Base-by-base conservation (phyloP, 2,113 vertebrate genomes). In the Pedionomus torquatus region DNA sequence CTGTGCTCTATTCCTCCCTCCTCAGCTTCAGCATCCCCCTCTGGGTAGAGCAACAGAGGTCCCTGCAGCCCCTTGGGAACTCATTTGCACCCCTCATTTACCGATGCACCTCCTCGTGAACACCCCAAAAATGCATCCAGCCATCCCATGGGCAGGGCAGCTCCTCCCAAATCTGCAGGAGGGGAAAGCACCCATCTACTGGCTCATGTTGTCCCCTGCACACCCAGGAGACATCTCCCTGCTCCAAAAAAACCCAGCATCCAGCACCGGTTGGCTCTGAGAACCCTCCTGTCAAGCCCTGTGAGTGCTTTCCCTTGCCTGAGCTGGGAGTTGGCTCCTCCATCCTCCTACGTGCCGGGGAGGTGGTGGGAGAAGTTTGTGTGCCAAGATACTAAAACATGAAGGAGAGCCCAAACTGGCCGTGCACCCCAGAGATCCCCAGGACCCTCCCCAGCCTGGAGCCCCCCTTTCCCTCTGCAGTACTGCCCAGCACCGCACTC, bases 161-260 rank as follows among this genome's bases (percentile, higher is more conserved):
- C n/a, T n/a, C n/a, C n/a, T n/a, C n/a, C 30, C 14, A 3, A 3
- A 30, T 69, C 23, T 6, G 5, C 0, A 1, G 26, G 19, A 2
- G 10, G 35, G 64, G 43, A 65, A 74, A 17, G 55, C 55, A n/a
- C 9, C 43, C 48, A 31, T 8, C 54, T 35, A 24, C 2, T 25
- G 2, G 43, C 63, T 31, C 46, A 0, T 17, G 1, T 2, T 17
- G 18, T n/a, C 60, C 30, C 25, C 33, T 52, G 49, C 41, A 13
- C 30, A 10, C 10, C 21, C 52, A 5, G 58, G 44, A 24, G 21
- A 33, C 0, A 0, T 9, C 30, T 87, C 69, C 35, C 17, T 1
- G 0, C 30, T 51, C 58, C 0, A 0, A 31, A 80, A 83, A 79
- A n/a, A 4, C 7, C 39, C 10, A 0, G 0, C 2, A 0, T 5